Evolutionary conservation across 2,797 vertebrate species (phyloP), one percentile per base, ranked within the genome.

Genomic region (Chloroceryle amazona): DNA sequence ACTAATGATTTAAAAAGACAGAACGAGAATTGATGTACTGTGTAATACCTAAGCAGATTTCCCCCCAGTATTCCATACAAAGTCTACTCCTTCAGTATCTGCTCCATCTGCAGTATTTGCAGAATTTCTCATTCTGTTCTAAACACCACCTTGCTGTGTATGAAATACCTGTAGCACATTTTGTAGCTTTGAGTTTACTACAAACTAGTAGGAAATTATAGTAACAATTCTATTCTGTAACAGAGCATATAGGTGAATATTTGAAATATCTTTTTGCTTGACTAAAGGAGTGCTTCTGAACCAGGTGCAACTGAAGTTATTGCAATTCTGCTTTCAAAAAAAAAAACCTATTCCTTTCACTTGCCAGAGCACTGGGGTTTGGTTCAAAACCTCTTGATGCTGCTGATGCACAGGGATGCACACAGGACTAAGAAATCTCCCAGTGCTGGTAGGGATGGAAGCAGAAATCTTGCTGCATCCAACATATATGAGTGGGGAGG

Each of bases 401-500:
- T 83, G 68, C 60, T 82, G 81, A 35, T 55, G 23, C 31, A 23
- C 5, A 1, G 51, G 35, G 39, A 81, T n/a, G 76, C 35, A 8
- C 14, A 16, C 2, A 39, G 39, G 58, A 52, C 19, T 67, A 46
- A 72, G 66, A 61, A 44, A n/a, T 92, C 14, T 84, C 41, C 35
- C 2, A 14, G 20, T 61, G 25, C 52, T 81, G 78, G 21, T 16
- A 29, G 14, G 3, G 35, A 18, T 1, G 2, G 25, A 72, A 62
- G 71, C 7, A 20, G 52, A 73, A 52, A 65, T 19, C 13, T 67
- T 51, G 37, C 39, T 61, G 25, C 21, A 22, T 42, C 29, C 29
- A 46, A 0, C 0, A 0, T 55, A 8, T 41, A 10, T 0, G 1
- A 66, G 58, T 33, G 12, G 10, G 11, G 26, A 72, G 20, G 28